Evolutionary conservation across 2,888 invertebrate genomes (phyloP), one percentile per base, ranked within the genome.

Genomic region (Leptinotarsa juncta): DNA sequence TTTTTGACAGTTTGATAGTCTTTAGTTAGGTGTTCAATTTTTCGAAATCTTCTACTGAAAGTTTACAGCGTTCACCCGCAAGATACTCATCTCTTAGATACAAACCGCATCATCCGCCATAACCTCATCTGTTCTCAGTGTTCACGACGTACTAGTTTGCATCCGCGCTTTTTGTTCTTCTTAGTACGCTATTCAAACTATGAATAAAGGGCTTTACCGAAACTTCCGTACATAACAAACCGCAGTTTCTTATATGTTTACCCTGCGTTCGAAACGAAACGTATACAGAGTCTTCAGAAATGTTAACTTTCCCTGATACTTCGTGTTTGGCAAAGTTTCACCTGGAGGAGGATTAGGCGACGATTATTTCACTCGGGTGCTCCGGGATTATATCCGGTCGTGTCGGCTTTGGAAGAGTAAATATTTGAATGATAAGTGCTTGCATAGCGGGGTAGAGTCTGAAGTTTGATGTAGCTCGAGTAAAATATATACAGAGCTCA

Each of bases 351-450:
- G 85, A 85, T 86, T 85, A 85, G 83, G 83, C 80, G 83, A 82
- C 83, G 84, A 85, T 85, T 84, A 85, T 85, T 84, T 84, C 84
- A 82, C 83, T 83, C 83, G 83, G 82, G 84, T 82, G 81, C 76
- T 77, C 82, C 82, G 83, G 83, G 85, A 85, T 86, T 85, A 86
- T 81, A 81, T 81, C 84, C 83, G 84, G 84, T 83, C 84, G 85
- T 84, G 83, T 82, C 83, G 83, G 84, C 83, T 84, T 83, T 80
- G 79, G 80, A 80, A 83, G 84, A 84, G 85, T 85, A 85, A 86
- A 86, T 85, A 85, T 85, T 85, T 85, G 83, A 85, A 80, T 84
- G 83, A 79, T 82, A 62, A 57, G 57, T 50, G 67, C 50, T 51
- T 5, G 67, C 49, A 49, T 67, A 67, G 51, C 18, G 57, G 18